Conservation (phyloP, 2,888 invertebrate species). For the Drosophila neotestacea region DNA sequence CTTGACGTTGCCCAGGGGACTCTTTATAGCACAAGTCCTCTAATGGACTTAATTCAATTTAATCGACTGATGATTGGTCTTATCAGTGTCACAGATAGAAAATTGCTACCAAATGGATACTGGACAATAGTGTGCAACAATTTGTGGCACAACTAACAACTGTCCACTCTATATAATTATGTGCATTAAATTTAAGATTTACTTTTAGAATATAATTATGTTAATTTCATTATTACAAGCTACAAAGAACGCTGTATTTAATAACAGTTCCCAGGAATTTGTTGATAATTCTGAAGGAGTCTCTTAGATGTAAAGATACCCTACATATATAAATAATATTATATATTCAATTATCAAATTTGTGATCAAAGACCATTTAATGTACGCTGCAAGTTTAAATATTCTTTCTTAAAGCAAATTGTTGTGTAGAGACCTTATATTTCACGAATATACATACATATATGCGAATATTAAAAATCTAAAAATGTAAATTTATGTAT, state of each 20-base stretch:
- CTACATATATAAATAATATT: too few species aligned
- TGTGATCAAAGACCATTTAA: too few species aligned
- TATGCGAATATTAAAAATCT: too few species aligned
- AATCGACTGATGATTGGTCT: conserved; percentile 44
- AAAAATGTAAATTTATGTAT: too few species aligned
- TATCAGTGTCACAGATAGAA: conserved; percentile 43
- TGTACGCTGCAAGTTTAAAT: too few species aligned
- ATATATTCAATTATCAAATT: too few species aligned
- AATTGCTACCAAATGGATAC: conserved; percentile 27
- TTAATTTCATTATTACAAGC: background rate
- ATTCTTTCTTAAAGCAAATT: too few species aligned
- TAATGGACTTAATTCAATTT: conserved; percentile 56
- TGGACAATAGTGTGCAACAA: conserved; percentile 17
- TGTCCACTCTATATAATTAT: conserved; percentile 18
- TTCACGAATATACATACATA: too few species aligned
- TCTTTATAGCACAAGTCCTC: conserved; percentile 33
- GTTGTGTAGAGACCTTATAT: too few species aligned
- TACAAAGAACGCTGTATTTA: background rate
- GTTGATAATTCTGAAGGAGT: too few species aligned
- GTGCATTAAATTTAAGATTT: background rate
- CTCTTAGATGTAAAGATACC: too few species aligned
- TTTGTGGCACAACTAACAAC: conserved; percentile 10
- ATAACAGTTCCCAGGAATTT: background rate
- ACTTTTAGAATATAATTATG: conserved; percentile 1
- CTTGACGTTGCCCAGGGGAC: background rate